phyloP scores from a whole-genome alignment of 2,797 vertebrate species.

The Amblyraja radiata region DNA sequence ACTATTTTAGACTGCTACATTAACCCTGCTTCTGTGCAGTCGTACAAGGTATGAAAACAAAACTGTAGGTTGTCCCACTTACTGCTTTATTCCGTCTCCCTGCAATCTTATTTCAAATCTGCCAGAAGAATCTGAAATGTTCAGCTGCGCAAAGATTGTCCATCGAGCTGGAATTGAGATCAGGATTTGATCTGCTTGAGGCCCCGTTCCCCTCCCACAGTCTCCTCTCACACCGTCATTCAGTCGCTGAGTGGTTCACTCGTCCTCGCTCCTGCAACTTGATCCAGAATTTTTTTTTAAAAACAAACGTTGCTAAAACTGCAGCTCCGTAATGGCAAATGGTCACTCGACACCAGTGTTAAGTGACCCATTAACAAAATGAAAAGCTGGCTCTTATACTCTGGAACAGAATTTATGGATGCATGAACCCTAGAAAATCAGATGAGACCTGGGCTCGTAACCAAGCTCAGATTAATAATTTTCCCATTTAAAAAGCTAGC shows the following conservation, averaged over 20 bases:
- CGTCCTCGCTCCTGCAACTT: background rate
- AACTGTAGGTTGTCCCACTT: background rate
- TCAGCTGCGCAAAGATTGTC: background rate
- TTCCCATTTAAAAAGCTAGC: no score
- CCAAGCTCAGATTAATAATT: no score
- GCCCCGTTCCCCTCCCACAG: background rate
- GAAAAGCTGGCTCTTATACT: background rate
- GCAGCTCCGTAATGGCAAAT: background rate
- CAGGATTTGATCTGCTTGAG: background rate
- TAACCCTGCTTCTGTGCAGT: no score
- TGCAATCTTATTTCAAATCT: background rate
- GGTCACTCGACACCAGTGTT: slow-evolving; percentile 1
- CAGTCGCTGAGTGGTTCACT: background rate
- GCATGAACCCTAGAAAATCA: background rate
- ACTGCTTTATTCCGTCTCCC: background rate
- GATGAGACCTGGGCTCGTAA: background rate
- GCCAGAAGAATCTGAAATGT: background rate
- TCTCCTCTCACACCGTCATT: background rate
- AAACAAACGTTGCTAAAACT: background rate
- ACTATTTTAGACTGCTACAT: no score
- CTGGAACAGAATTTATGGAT: background rate
- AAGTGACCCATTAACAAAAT: slow-evolving; percentile 9
- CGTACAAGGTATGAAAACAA: background rate
- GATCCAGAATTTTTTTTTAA: background rate
- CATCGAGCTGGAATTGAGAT: background rate